Evolutionary conservation across 2,888 invertebrate species (phyloP).

Genomic region (Tachystola acroxantha): DNA sequence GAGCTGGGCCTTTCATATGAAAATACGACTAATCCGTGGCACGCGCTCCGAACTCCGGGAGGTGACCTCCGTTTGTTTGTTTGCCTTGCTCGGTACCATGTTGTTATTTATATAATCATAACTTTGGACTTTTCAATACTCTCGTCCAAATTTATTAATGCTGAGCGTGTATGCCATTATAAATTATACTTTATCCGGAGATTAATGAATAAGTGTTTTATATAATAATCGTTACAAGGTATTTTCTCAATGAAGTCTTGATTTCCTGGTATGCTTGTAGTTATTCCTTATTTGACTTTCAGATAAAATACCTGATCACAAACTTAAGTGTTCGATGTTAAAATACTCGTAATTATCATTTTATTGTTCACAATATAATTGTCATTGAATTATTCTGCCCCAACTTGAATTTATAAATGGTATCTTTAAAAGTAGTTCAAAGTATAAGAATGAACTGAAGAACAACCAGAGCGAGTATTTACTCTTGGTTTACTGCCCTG

Average conservation of each 20-base stretch:
- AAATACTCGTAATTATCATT: no score
- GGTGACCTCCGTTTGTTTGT: conserved; percentile 56
- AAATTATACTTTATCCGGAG: conserved; percentile 60
- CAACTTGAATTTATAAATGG: no score
- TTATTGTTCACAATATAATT: no score
- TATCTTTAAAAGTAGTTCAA: no score
- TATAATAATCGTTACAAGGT: conserved; percentile 49
- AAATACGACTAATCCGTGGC: conserved; percentile 70
- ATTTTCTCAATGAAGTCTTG: conserved; percentile 41
- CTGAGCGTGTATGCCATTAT: conserved; percentile 42
- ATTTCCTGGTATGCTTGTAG: conserved; percentile 50
- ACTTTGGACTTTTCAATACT: conserved; percentile 61
- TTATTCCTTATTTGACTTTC: conserved; percentile 32
- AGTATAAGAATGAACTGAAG: no score
- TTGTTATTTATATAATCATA: conserved; percentile 66
- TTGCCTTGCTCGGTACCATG: conserved; percentile 50
- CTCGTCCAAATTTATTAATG: conserved; percentile 57
- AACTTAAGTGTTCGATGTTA: no score
- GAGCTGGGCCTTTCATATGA: conserved; percentile 71
- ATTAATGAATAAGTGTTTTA: conserved; percentile 62
- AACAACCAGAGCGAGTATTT: no score
- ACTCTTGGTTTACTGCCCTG: no score
- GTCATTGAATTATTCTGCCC: no score
- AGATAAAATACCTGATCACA: no score
- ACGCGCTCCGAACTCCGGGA: conserved; percentile 61